A percentile compares a stretch with the other conserved stretches of the same genome.
Evolutionary conservation across 2,113 vertebrate genomes (phyloP).

Genomic region (Clinocottus analis): DNA sequence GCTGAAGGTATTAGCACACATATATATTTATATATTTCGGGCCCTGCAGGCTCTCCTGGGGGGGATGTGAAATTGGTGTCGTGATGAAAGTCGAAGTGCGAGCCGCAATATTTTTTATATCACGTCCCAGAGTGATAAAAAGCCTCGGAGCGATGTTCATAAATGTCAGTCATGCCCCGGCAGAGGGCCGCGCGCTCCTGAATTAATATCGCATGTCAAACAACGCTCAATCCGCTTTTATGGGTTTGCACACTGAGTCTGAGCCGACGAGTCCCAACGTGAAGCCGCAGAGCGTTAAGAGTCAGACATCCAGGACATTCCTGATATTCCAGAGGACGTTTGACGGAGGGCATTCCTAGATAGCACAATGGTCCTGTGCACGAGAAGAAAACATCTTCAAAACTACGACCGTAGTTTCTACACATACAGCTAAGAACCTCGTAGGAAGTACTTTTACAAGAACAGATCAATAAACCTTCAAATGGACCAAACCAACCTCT

Average conservation of each 20-base stretch:
- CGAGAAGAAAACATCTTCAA: background rate
- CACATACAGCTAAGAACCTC: background rate
- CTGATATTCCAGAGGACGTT: background rate
- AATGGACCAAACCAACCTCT: background rate
- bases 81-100: background rate
- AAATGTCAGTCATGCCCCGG: conserved; percentile 61
- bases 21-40: background rate
- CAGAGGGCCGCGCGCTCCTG: conserved; percentile 22
- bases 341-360: background rate
- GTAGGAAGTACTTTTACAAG: background rate
- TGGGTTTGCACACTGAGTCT: conserved; percentile 25
- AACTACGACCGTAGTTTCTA: background rate
- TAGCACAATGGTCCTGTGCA: background rate
- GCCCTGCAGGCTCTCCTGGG: conserved; percentile 5
- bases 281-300: conserved; percentile 11
- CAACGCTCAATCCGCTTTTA: conserved; percentile 46
- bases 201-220: conserved; percentile 63
- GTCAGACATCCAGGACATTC: background rate
- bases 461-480: background rate
- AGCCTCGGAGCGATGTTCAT: conserved; percentile 39
- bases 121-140: conserved; percentile 51
- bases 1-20: background rate
- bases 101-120: conserved; percentile 42
- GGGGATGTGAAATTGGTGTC: conserved; percentile 19
- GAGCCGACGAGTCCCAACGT: conserved; percentile 41